Evolutionary conservation across 2,113 vertebrate species (phyloP), one percentile per base, ranked within the genome.

Genomic region (Marmota flaviventris): DNA sequence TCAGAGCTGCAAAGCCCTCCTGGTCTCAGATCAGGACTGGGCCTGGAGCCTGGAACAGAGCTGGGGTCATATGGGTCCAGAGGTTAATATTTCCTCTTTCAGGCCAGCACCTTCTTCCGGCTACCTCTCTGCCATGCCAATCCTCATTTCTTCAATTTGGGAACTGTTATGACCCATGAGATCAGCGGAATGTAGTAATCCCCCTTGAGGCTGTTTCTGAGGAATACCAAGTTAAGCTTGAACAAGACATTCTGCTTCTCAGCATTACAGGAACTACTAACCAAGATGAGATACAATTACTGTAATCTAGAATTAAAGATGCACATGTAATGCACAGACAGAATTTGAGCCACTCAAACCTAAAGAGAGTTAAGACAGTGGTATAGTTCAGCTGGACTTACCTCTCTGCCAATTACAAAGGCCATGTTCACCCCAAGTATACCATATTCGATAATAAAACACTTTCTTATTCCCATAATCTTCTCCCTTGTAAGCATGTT

Each of bases 241-340:
- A 96, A 70, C 0, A 27, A 89, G 72, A 95, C 53, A 94, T 90
- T 93, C 45, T 93, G 89, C 63, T 93, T 91, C 53, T 89, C 58
- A 76, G 81, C 51, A 53, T 96, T 94, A 86, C 78, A 89, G 93
- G 86, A 96, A 83, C 37, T 76, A 79, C 88, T 83, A 79, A 75
- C 53, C 82, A 89, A 82, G 65, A 94, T 61, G 61, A 79, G 58
- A 45, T 0, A 86, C 70, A 95, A 67, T 96, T 85, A 86, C 89
- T 89, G 89, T 87, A 95, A 96, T 34, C 53, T 92, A 72, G 72
- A 91, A 85, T 96, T 91, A 86, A 93, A 97, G 79, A 89, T 72
- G 25, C 45, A 58, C 39, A 42, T 1, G 0, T 72, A 83, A 93
- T 32, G 12, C 25, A 37, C 48, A 65, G 45, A 89, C 27, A 48